Percentiles rank a stretch among this genome's conserved stretches.
Conservation (phyloP, 2,797 vertebrate genomes). For the Acanthiza pusilla region DNA sequence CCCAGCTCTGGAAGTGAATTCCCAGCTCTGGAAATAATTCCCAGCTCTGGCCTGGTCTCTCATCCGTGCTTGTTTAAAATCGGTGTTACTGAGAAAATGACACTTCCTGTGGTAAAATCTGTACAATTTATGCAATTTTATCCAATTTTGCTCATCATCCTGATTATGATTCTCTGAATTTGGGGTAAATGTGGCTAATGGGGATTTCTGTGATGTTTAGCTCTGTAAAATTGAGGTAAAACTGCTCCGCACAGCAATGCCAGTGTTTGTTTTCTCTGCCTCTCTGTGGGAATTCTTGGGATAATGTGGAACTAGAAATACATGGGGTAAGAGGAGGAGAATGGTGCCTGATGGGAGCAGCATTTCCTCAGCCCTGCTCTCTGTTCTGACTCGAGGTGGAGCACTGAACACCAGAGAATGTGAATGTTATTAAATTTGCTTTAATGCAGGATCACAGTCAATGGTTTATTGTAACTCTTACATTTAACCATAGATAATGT, state of each 20-base stretch:
- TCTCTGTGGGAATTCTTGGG: neutral
- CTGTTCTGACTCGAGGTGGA: neutral
- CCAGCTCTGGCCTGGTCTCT: neutral
- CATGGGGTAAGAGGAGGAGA: neutral
- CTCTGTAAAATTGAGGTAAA: neutral
- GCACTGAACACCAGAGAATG: neutral
- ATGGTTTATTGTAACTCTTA: neutral
- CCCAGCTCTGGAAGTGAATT: neutral
- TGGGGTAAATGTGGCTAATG: neutral
- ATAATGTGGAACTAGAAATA: neutral
- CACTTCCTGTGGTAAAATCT: neutral
- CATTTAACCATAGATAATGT: neutral
- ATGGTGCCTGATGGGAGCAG: neutral
- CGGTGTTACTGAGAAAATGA: neutral
- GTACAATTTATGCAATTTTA: neutral
- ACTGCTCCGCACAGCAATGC: neutral
- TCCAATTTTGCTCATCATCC: neutral
- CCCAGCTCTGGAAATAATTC: neutral
- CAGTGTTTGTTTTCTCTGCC: neutral
- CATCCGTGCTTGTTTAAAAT: neutral
- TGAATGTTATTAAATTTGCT: neutral
- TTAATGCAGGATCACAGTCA: neutral
- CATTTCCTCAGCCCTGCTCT: neutral
- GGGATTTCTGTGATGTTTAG: neutral
- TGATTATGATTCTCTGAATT: neutral